Base-by-base conservation (phyloP, 2,888 invertebrate genomes). In the Drosophila peninsularis region DNA sequence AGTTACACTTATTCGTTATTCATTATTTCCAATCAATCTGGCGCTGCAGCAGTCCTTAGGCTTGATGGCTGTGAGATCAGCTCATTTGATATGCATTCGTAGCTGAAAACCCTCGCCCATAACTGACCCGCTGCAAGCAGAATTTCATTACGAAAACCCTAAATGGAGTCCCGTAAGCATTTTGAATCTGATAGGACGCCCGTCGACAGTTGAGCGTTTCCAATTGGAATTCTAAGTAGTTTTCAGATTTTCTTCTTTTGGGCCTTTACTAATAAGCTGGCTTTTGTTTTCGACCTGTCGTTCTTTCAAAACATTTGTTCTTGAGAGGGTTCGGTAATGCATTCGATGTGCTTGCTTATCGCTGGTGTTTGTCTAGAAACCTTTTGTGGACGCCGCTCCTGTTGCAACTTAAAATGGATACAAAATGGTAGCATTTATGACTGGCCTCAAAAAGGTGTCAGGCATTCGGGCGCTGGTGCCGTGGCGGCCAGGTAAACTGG, bases 391-490 rank as follows among this genome's bases (percentile, higher is more conserved):
- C 24, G 39, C 27, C 21, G 41, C 36, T 24, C 32, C 61, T 53
- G 62, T 37, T 70, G 71, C 57, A 71, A 50, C 57, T 27, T 34
- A 19, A 56, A 70, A 67, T 67, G 54, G 41, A 53, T 45, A 62
- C 53, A 62, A 69, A 57, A 61, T 56, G 47, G 69, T 57, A 53
- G 69, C 70, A 32, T 60, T 71, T 71, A 60, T 54, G 71, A 17
- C 45, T 30, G n/a, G 10, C 30, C 36, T 17, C 13, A 21, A 21
- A 27, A 21, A 52, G 52, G 52, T 50, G 17, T 60, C 44, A 45
- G 36, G n/a, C n/a, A n/a, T n/a, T n/a, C n/a, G n/a, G n/a, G n/a
- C n/a, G n/a, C n/a, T n/a, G n/a, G n/a, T n/a, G n/a, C n/a, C n/a
- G n/a, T 44, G 37, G 39, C 21, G 5, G 30, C 10, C 30, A 24